Evolutionary conservation across 2,888 invertebrate genomes (phyloP).

Genomic region (Agelastica alni): DNA sequence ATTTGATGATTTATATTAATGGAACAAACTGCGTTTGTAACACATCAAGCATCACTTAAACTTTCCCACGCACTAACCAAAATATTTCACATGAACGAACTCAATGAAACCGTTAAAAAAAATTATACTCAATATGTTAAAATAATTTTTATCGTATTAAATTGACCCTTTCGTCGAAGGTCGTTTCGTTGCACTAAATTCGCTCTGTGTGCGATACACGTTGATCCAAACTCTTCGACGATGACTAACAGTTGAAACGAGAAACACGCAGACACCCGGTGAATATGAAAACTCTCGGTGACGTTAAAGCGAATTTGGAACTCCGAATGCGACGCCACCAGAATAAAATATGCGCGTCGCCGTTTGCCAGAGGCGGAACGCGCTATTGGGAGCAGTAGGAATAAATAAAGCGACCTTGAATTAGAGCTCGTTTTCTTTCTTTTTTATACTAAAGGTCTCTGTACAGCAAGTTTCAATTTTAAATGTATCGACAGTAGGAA

Average conservation of each 20-base stretch:
- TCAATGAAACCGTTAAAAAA: too few relatives aligned
- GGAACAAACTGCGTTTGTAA: background rate
- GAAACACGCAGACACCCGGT: constrained; percentile 9
- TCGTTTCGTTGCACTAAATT: background rate
- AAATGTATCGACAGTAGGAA: too few relatives aligned
- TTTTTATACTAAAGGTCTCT: too few relatives aligned
- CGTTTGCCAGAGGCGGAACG: constrained; percentile 3
- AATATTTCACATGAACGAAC: too few relatives aligned
- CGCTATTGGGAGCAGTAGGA: background rate
- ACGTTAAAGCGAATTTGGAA: constrained; percentile 13
- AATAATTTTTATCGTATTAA: background rate
- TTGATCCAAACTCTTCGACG: constrained; percentile 20
- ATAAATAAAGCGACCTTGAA: too few relatives aligned
- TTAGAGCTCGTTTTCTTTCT: too few relatives aligned
- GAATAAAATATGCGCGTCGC: constrained; percentile 12
- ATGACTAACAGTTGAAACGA: constrained; percentile 22
- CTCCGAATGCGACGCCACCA: constrained; percentile 1
- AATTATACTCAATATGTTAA: too few relatives aligned
- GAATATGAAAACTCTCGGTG: constrained; percentile 11
- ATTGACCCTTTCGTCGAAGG: constrained; percentile 11
- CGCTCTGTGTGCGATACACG: too few relatives aligned
- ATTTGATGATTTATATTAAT: too few relatives aligned
- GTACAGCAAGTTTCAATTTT: too few relatives aligned
- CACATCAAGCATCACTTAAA: background rate
- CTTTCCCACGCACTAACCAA: background rate